phyloP scores from a whole-genome alignment of 2,888 invertebrate genomes.

The Plebejus melissa region DNA sequence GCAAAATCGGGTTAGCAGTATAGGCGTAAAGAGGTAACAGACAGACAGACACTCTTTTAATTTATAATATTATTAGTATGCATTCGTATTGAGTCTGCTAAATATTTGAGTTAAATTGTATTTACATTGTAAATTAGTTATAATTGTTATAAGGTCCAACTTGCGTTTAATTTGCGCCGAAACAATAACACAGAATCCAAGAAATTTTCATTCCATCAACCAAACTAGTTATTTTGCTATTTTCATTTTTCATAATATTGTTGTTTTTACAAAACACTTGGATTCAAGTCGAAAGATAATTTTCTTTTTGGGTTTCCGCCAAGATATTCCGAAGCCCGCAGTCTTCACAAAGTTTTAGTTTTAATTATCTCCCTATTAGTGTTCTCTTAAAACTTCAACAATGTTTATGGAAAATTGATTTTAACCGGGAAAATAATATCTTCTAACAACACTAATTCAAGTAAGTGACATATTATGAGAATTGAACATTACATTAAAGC shows the following conservation, averaged over 20 bases:
- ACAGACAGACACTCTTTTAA: too few species aligned
- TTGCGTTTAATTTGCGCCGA: too few species aligned
- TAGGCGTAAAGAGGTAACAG: too few species aligned
- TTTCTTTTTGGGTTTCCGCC: conserved; percentile 25
- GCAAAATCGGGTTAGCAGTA: too few species aligned
- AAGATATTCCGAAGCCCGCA: neutral
- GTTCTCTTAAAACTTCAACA: neutral
- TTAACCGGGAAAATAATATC: neutral
- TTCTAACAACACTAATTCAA: neutral
- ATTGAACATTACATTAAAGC: too few species aligned
- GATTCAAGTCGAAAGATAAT: conserved; percentile 14
- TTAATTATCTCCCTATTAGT: conserved; percentile 18
- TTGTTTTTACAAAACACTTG: conserved; percentile 15
- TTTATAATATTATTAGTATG: too few species aligned
- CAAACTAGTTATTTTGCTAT: neutral
- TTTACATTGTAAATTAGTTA: too few species aligned
- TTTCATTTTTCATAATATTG: neutral
- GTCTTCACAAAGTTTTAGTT: neutral
- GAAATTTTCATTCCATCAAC: neutral
- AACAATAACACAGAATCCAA: neutral
- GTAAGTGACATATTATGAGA: too few species aligned
- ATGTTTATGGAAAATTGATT: neutral
- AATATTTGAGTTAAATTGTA: too few species aligned
- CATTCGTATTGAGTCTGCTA: too few species aligned
- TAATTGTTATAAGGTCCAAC: too few species aligned